phyloP scores from a whole-genome alignment of 2,888 invertebrate species.

The Acanthosoma haemorrhoidale region DNA sequence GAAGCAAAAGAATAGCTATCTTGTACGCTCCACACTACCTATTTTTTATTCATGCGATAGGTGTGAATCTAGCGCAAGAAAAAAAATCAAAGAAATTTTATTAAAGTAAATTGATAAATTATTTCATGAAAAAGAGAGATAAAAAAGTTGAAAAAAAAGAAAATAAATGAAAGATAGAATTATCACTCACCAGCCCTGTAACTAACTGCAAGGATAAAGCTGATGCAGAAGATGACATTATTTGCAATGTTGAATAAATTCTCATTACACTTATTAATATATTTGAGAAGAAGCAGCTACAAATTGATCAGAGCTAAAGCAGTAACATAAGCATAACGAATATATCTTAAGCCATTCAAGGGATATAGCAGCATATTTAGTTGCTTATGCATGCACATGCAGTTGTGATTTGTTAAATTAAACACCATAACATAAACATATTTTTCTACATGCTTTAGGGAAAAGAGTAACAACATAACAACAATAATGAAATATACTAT shows the following conservation, averaged over 20 bases:
- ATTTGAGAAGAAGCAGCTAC: constrained; percentile 19
- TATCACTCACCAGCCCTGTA: constrained; percentile 24
- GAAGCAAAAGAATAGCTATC: constrained; percentile 31
- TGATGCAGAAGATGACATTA: constrained; percentile 22
- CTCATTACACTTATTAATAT: constrained; percentile 2
- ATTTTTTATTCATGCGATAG: constrained; percentile 29
- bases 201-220: constrained; percentile 25
- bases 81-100: constrained; percentile 7
- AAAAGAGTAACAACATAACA: background rate
- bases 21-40: constrained; percentile 29
- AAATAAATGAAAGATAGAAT: background rate
- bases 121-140: constrained; percentile 28
- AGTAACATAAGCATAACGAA: background rate
- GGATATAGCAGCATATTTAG: background rate
- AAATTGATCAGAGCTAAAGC: constrained; percentile 23
- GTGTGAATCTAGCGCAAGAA: constrained; percentile 19
- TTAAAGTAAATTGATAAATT: constrained; percentile 13
- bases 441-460: background rate
- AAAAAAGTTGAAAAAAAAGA: background rate
- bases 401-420: background rate
- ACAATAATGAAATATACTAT: background rate
- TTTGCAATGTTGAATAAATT: constrained; percentile 6
- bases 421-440: background rate
- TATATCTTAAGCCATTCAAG: background rate
- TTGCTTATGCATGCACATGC: background rate